Evolutionary conservation across 2,113 vertebrate species (phyloP), one percentile per base, ranked within the genome.

Genomic region (Cyprinodon brontotheroides): DNA sequence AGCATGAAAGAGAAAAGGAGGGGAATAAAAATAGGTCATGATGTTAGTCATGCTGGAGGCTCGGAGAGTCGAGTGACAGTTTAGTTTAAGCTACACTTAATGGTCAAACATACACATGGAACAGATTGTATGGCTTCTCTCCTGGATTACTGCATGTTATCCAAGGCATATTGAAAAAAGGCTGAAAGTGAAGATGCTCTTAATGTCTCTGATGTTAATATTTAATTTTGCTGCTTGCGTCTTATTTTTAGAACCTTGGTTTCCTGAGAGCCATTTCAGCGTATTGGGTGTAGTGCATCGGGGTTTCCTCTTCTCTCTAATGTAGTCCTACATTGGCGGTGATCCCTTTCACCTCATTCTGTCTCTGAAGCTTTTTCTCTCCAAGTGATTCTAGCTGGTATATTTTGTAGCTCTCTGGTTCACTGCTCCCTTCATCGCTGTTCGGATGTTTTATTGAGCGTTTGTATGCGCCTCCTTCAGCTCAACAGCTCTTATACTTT

Each of bases 151-250:
- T 47, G 57, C 17, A 15, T 22, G 8, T 78, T 60, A 70, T 71
- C 40, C 50, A 70, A 60, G 72, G 48, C 11, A 5, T 70, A 65
- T 78, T 61, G 29, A 83, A 79, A 86, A 82, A 40, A 70, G 61
- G 72, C 41, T 0, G 22, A 78, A 84, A 86, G 78, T 71, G 75
- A 82, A 62, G 77, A 80, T 68, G 82, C 83, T 68, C 74, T 75
- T 80, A 82, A 89, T 75, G 74, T 88, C 86, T 90, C 83, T 84
- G 82, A 80, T 77, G 74, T 87, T 81, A 90, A 92, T 91, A 89
- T 92, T 93, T 92, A 59, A 93, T 90, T 80, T 75, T 59, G 80
- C 72, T 53, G 72, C 87, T 74, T 82, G 72, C 67, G 65, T 76
- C 74, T 68, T 37, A 60, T 70, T 66, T 82, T 93, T 84, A 74